Percentiles rank a stretch among this genome's conserved stretches.
Conservation (phyloP, 2,888 invertebrate genomes). For the Phengaris alcon region DNA sequence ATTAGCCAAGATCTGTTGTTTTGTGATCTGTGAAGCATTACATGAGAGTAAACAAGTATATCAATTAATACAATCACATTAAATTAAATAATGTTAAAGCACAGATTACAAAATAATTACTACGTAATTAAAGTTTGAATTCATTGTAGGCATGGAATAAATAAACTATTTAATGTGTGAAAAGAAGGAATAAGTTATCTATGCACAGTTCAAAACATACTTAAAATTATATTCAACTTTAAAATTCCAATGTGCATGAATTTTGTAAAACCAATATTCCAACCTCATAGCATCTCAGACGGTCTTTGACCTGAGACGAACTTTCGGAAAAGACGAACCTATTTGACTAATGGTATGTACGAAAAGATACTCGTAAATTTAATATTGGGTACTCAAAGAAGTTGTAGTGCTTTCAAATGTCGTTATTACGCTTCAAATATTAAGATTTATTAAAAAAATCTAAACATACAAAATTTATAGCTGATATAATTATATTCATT, state of each 20-base stretch:
- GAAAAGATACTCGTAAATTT: slow-evolving; percentile 14
- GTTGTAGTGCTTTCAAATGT: not conserved
- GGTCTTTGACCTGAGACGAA: slow-evolving; percentile 19
- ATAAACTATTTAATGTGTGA: no score
- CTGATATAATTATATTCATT: no score
- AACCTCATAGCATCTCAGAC: slow-evolving; percentile 16
- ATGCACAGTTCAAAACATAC: not conserved
- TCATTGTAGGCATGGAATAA: no score
- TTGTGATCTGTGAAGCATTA: not conserved
- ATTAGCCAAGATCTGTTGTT: slow-evolving; percentile 10
- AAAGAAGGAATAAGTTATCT: not conserved
- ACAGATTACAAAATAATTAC: no score
- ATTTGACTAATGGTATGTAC: slow-evolving; percentile 9
- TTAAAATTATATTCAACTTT: not conserved
- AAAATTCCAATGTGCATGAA: slow-evolving; percentile 8
- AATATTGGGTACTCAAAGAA: not conserved
- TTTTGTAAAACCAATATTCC: slow-evolving; percentile 12
- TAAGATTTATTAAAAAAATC: no score
- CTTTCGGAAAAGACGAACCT: slow-evolving; percentile 2
- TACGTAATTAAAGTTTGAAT: no score
- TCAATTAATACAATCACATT: no score
- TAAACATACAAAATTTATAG: no score
- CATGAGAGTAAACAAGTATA: not conserved
- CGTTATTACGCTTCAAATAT: not conserved
- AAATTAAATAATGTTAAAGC: no score